Percentiles rank a stretch among this genome's conserved stretches.
Evolutionary conservation across 2,113 vertebrate species (phyloP).

Genomic region (Carettochelys insculpta): DNA sequence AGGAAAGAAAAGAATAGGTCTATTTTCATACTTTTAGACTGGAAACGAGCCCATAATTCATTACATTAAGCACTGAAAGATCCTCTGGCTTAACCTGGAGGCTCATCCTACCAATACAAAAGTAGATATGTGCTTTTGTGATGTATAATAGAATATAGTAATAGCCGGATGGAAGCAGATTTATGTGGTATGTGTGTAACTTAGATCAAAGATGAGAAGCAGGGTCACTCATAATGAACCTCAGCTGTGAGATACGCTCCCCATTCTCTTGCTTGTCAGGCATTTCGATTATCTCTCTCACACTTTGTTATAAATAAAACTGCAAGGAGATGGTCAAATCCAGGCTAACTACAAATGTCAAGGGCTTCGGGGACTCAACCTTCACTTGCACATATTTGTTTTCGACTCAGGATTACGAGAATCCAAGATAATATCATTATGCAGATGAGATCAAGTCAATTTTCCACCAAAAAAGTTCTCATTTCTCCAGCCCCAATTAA

Average conservation of each 20-base stretch:
- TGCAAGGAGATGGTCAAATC: conserved; percentile 22
- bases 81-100: conserved; percentile 19
- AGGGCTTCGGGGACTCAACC: neutral
- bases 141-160: conserved; percentile 13
- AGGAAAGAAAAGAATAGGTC: neutral
- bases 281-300: conserved; percentile 44
- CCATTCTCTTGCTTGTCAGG: conserved; percentile 35
- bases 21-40: neutral
- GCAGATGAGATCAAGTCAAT: neutral
- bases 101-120: neutral
- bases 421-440: neutral
- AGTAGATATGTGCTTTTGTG: neutral
- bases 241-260: conserved; percentile 41
- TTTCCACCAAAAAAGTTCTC: neutral
- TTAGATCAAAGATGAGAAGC: conserved; percentile 20
- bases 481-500: neutral
- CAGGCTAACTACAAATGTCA: conserved; percentile 8
- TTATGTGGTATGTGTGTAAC: neutral
- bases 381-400: neutral
- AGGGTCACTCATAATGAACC: neutral
- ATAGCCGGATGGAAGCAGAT: conserved; percentile 32
- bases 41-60: neutral
- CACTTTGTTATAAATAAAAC: conserved; percentile 50
- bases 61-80: neutral
- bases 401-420: neutral